These are phyloP conservation scores for Heterodera filipjevi DNA, from an alignment of 2,888 invertebrate species.

Conservation along the genomic window DNA sequence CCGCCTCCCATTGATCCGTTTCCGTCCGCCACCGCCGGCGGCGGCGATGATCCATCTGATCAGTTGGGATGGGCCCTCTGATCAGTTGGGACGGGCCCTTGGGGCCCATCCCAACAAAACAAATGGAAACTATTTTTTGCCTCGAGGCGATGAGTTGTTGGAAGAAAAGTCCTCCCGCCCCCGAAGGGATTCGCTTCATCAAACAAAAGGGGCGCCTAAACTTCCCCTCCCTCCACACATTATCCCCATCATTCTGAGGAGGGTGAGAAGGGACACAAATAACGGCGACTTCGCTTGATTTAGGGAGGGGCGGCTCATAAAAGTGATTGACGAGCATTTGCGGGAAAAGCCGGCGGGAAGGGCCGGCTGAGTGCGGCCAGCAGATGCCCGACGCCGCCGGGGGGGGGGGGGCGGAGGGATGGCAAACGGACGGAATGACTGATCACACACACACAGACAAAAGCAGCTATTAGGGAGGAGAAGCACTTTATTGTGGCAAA, in stretches of 20 bases:
- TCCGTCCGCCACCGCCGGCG: too few relatives aligned
- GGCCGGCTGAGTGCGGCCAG: not conserved
- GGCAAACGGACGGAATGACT: too few relatives aligned
- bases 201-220: not conserved
- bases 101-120: not conserved
- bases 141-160: not conserved
- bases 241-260: not conserved
- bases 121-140: slow-evolving; percentile 12
- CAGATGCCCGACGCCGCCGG: not conserved
- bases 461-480: too few relatives aligned
- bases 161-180: not conserved
- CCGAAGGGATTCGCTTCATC: not conserved
- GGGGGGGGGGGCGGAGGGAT: not conserved
- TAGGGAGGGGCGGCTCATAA: slow-evolving; percentile 10
- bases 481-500: not conserved
- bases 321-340: slow-evolving; percentile 5
- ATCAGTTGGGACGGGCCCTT: not conserved
- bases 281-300: not conserved
- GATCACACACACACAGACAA: too few relatives aligned
- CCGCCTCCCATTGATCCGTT: not conserved
- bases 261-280: not conserved
- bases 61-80: not conserved
- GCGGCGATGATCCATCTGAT: too few relatives aligned
- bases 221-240: not conserved
- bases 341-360: not conserved